phyloP scores from a whole-genome alignment of 2,888 invertebrate species.

The Lasioglossum marginatum region DNA sequence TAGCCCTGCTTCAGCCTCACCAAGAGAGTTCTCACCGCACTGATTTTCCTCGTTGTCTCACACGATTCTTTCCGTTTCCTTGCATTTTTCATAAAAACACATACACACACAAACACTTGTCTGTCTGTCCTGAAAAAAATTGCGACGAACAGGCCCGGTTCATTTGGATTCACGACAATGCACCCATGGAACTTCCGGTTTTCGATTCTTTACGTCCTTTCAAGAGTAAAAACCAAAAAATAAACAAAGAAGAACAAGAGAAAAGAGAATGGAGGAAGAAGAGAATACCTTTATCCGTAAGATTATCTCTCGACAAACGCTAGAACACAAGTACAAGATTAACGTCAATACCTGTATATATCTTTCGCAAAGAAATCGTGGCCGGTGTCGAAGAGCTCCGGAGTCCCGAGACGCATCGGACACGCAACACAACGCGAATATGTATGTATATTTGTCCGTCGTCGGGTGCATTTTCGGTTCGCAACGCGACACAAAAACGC shows the following conservation, averaged over 20 bases:
- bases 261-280: not conserved
- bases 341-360: constrained; percentile 65
- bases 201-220: not conserved
- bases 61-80: not conserved
- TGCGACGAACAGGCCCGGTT: constrained; percentile 29
- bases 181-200: constrained; percentile 32
- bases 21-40: constrained; percentile 10
- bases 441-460: not conserved
- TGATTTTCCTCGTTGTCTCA: not conserved
- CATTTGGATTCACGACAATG: constrained; percentile 29
- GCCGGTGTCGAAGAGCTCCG: constrained; percentile 26
- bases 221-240: not conserved
- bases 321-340: constrained; percentile 61
- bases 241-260: not conserved
- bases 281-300: constrained; percentile 24
- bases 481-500: constrained; percentile 52
- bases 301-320: constrained; percentile 30
- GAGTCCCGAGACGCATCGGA: constrained; percentile 12
- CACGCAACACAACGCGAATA: not conserved
- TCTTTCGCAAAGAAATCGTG: constrained; percentile 19
- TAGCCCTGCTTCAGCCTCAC: constrained; percentile 7
- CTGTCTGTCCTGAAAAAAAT: not conserved
- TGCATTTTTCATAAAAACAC: not conserved
- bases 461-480: constrained; percentile 33
- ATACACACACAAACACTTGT: not conserved